Evolutionary conservation across 2,797 vertebrate genomes (phyloP).

Genomic region (Premnoplex brunnescens): DNA sequence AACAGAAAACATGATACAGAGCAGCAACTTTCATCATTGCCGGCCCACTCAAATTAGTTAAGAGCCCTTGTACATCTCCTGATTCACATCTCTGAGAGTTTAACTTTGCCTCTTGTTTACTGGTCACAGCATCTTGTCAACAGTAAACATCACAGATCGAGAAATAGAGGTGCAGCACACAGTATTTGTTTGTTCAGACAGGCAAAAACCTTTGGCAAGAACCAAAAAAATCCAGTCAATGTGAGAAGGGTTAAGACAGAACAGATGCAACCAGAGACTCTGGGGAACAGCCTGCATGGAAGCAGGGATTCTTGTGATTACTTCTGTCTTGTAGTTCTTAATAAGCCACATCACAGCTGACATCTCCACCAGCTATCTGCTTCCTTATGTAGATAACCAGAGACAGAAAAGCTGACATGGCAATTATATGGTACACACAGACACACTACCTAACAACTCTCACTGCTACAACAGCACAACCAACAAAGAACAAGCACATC

Average conservation of each 20-base stretch:
- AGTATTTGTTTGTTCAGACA: neutral
- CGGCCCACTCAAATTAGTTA: neutral
- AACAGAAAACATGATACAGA: neutral
- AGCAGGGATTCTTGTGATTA: neutral
- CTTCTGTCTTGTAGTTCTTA: conserved; percentile 26
- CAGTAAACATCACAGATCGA: neutral
- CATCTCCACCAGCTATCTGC: conserved; percentile 24
- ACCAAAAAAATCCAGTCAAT: neutral
- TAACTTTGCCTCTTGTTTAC: neutral
- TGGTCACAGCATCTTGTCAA: neutral
- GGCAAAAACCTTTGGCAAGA: neutral
- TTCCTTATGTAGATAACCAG: conserved; percentile 14
- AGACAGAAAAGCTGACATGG: neutral
- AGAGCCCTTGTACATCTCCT: neutral
- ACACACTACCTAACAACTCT: neutral
- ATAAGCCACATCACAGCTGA: conserved; percentile 31
- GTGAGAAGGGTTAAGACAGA: neutral
- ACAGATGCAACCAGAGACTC: neutral
- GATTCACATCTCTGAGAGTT: neutral
- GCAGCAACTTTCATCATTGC: neutral
- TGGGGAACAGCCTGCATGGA: neutral
- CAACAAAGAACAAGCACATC: neutral
- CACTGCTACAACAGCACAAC: neutral
- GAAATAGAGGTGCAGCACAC: neutral
- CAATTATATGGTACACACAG: neutral